Base-by-base conservation (phyloP, 2,113 vertebrate genomes). In the Balaenoptera acutorostrata region DNA sequence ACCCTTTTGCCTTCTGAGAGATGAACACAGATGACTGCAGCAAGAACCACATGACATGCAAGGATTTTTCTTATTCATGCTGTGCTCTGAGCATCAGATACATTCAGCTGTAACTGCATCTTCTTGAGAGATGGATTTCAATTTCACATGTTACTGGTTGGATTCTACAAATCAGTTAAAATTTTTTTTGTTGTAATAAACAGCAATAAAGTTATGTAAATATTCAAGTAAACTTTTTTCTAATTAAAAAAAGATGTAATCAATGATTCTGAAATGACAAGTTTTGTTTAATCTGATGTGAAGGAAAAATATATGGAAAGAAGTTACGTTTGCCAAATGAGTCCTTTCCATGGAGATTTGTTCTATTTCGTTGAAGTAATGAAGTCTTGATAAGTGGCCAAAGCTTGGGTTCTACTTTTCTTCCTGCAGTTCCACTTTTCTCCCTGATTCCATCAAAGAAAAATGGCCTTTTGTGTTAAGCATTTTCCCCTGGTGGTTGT, bases 171-270 rank as follows among this genome's bases (percentile, higher is more conserved):
- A 33, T 33, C 57, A n/a, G 69, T 96, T 96, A 44, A 87, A 82
- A 52, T 14, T 5, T 41, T 96, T 97, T 98, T 97, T 95, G 85
- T 97, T 97, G 96, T 97, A 98, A 98, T 97, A 98, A 82, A 94
- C 95, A 98, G 98, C 98, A 99, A 99, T 99, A 99, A 98, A 97
- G 77, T 96, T 88, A 98, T 98, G 98, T 98, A 98, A 98, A 98
- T 98, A 98, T 4, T 95, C 77, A 97, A 95, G 92, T 96, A 90
- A 93, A 94, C 80, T 36, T 93, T 97, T 93, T 95, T 97, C 63
- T 97, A 97, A 97, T 94, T 95, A 90, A 94, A 93, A 74, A 74
- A 89, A 96, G 66, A 95, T 96, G 94, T 98, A 98, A 98, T 98
- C 97, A 98, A 31, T 97, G 71, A 80, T 93, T 97, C 80, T 93